Percentiles rank a stretch among this genome's conserved stretches.
Evolutionary conservation across 2,797 vertebrate species (phyloP).

Genomic region (Pseudochaenichthys georgianus): DNA sequence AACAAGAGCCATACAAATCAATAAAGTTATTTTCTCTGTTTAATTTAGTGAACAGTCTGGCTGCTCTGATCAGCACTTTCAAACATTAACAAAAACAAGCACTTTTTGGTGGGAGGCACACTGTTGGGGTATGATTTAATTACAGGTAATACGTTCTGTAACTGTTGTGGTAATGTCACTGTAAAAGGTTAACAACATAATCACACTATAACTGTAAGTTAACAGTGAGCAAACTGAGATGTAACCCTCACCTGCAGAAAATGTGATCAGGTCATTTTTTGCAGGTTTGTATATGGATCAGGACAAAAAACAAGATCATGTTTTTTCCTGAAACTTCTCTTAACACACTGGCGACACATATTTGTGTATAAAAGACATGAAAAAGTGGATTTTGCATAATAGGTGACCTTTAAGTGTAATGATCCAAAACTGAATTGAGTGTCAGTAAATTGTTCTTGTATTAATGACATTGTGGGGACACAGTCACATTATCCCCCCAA

Average conservation of each 20-base stretch:
- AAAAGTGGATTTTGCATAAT: too few species aligned
- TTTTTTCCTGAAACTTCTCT: too few species aligned
- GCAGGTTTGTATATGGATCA: too few species aligned
- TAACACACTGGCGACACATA: too few species aligned
- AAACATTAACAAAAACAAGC: constrained; percentile 27
- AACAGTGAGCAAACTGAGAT: constrained; percentile 17
- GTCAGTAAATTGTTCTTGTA: background rate
- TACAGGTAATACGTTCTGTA: constrained; percentile 24
- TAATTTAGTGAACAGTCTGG: constrained; percentile 58
- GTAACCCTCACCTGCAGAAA: background rate
- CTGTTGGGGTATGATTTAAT: constrained; percentile 40
- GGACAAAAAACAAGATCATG: too few species aligned
- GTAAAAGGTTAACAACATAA: constrained; percentile 33
- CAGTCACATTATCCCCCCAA: background rate
- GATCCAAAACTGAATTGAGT: constrained; percentile 23
- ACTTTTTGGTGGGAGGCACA: constrained; percentile 1
- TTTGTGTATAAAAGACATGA: too few species aligned
- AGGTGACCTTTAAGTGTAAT: constrained; percentile 1
- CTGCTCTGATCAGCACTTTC: constrained; percentile 66
- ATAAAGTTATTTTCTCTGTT: constrained; percentile 50
- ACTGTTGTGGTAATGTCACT: constrained; percentile 38
- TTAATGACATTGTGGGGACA: constrained; percentile 3
- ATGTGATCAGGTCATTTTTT: too few species aligned
- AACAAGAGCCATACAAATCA: constrained; percentile 60
- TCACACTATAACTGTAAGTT: constrained; percentile 21